Evolutionary conservation across 1,140 invertebrate genomes (phyloP), one percentile per base, ranked within the genome.

Genomic region (Aporrectodea caliginosa): DNA sequence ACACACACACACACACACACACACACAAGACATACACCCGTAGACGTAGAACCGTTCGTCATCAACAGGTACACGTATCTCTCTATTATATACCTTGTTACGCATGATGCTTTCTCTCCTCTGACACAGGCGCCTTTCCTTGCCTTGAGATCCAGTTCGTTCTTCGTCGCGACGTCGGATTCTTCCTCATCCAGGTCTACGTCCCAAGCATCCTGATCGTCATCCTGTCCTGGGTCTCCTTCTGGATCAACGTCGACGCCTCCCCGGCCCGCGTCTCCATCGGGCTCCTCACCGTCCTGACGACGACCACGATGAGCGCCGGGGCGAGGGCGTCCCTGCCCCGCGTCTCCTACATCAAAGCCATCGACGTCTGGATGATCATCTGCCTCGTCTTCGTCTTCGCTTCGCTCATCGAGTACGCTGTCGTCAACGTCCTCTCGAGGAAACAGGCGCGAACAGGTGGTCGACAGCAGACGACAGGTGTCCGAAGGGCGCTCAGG

Each of bases 201-300:
- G 92, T 95, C 35, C 95, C 95, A 0, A 96, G 95, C 85, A 94
- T 95, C 73, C 90, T 97, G 70, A 95, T 97, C 80, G 95, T 97
- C 0, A 93, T 97, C 0, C 89, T 97, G 0, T 95, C 94, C 0
- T 98, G 95, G 94, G 95, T 97, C 0, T 95, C 94, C 0, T 97
- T 97, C 86, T 97, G 95, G 94, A 90, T 91, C 78, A 90, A 91
- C 81, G 88, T 90, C 68, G 87, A 89, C 70, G 90, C 90, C 80
- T 89, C 89, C 22, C 89, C 90, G 2, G 90, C 89, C 1, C 84
- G 91, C 79, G 90, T 90, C 29, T 84, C 86, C 1, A 81, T 87
- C 14, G 85, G 86, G 33, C 77, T 83, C 16, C 77, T 83, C 29
- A 84, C 82, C 31, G 82, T 87, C 22, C 80, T 87, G 1, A 87